These are phyloP conservation scores for Phaedon cochleariae DNA, from an alignment of 2,888 invertebrate species.

Conservation along the genomic window DNA sequence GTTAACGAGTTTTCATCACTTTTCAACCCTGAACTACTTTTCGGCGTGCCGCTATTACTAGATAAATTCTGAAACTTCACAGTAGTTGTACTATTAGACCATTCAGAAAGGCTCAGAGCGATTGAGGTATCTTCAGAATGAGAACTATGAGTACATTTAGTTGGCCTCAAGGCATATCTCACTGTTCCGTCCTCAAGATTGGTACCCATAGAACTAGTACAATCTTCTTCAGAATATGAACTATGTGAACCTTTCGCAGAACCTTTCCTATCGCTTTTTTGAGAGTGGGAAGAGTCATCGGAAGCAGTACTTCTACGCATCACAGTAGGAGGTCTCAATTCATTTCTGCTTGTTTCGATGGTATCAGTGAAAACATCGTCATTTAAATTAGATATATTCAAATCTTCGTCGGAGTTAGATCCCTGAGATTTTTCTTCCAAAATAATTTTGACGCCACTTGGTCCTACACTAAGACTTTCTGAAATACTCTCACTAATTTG, in stretches of 20 bases:
- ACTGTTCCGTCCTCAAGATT: slow-evolving; percentile 82
- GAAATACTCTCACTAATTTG: slow-evolving; percentile 58
- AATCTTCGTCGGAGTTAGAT: slow-evolving; percentile 65
- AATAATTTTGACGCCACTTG: slow-evolving; percentile 59
- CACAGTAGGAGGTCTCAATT: slow-evolving; percentile 59
- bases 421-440: slow-evolving; percentile 56
- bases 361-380: slow-evolving; percentile 62
- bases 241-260: slow-evolving; percentile 65
- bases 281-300: slow-evolving; percentile 58
- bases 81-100: slow-evolving; percentile 88
- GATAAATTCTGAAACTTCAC: slow-evolving; percentile 82
- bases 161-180: slow-evolving; percentile 79
- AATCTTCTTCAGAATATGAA: slow-evolving; percentile 75
- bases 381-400: slow-evolving; percentile 59
- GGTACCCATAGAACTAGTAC: slow-evolving; percentile 77
- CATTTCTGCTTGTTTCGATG: slow-evolving; percentile 53
- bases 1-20: slow-evolving; percentile 82
- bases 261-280: slow-evolving; percentile 52
- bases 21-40: slow-evolving; percentile 72
- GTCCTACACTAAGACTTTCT: slow-evolving; percentile 59
- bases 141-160: slow-evolving; percentile 83
- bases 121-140: slow-evolving; percentile 89
- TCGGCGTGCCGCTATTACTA: slow-evolving; percentile 68
- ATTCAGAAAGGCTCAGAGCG: slow-evolving; percentile 85
- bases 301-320: slow-evolving; percentile 60